Evolutionary conservation across 2,797 vertebrate species (phyloP), one percentile per base, ranked within the genome.

Genomic region (Orestias chungarensis): DNA sequence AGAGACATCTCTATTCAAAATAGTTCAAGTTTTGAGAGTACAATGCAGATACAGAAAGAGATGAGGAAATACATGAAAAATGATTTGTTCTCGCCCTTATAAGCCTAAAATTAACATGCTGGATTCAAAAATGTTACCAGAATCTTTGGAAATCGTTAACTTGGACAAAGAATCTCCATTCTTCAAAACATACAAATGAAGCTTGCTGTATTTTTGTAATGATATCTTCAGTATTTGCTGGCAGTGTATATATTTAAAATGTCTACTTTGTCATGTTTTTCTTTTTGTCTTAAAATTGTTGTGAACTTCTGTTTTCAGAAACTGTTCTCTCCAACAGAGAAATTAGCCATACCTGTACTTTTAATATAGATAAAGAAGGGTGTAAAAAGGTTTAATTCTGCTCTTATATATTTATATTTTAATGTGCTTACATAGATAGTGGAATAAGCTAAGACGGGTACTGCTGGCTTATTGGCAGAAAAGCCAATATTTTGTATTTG

Each of bases 1-100:
- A 79, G 42, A 79, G 55, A 86, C 50, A 71, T 70, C 76, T 84
- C 67, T 83, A 65, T 83, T 85, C 74, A 78, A 80, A 86, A 85
- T 57, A 0, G 1, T 55, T 31, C 4, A 7, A 25, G 15, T 31
- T 31, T 31, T 55, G 15, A 55, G 52, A 31, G 54, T 9, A 55
- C 14, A 31, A 18, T 18, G 49, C 47, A 50, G 47, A 15, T 14
- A 3, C 7, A 23, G 55, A 59, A n/a, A 18, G 29, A 4, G 6
- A 17, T 15, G 4, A 55, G 29, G 15, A 33, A 33, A 35, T 59
- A 59, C 15, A 55, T 25, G 14, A 31, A 25, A 55, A 14, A 2
- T 18, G 6, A 15, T 55, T 55, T 55, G 5, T 55, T 54, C 4
- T 54, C 15, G 15, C 27, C 14, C 31, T 55, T 55, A 29, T 29